phyloP scores from a whole-genome alignment of 2,113 vertebrate species.

The Tachysurus fulvidraco region DNA sequence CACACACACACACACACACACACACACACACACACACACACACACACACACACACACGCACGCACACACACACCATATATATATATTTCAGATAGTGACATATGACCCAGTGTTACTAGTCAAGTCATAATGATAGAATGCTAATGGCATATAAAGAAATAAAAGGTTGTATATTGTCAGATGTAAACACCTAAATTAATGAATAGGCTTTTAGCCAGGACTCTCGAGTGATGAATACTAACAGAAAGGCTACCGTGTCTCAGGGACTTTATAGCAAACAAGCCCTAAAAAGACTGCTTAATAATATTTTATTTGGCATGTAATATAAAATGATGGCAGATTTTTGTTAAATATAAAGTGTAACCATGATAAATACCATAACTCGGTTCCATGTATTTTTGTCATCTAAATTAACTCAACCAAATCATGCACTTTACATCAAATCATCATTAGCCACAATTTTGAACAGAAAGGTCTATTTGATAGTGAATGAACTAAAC shows the following conservation, averaged over 20 bases:
- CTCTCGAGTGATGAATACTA: not conserved
- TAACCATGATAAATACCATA: not conserved
- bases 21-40: no score
- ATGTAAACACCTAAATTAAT: not conserved
- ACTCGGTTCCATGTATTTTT: not conserved
- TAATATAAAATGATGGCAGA: not conserved
- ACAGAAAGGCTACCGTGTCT: not conserved
- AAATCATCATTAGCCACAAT: not conserved
- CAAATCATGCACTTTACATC: not conserved
- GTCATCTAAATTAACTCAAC: not conserved
- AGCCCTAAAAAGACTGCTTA: not conserved
- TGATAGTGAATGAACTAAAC: not conserved
- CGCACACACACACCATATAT: no score
- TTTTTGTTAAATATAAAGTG: not conserved
- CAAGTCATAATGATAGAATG: no score
- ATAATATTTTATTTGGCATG: not conserved
- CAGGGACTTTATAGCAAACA: not conserved
- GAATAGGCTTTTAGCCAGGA: not conserved
- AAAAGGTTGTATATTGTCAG: not conserved
- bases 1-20: no score
- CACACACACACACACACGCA: no score
- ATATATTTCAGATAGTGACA: no score
- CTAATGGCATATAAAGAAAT: no score
- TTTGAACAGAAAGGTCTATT: not conserved
- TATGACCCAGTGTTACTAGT: no score